These are phyloP conservation scores for Parazoanthus atlanticus DNA, from an alignment of 92 coral and sea anemone species.

Conservation along the genomic window DNA sequence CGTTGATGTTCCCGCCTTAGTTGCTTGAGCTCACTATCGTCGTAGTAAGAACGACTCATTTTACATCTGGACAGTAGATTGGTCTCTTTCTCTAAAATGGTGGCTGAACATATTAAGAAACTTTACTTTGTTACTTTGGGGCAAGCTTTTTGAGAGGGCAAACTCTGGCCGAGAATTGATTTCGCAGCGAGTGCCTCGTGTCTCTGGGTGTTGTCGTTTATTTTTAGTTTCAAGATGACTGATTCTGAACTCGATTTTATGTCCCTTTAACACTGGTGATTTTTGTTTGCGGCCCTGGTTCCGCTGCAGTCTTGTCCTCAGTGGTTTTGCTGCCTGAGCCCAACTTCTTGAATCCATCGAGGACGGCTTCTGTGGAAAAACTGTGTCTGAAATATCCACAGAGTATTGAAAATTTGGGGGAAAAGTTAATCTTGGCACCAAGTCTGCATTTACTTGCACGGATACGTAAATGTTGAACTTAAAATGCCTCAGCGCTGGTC, in stretches of 20 bases:
- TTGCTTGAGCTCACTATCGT: no score
- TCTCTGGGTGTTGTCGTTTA: slow-evolving; percentile 19
- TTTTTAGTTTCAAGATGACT: not conserved
- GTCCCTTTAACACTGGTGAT: not conserved
- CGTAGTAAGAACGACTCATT: no score
- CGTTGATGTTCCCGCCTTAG: no score
- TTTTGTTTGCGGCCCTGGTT: not conserved
- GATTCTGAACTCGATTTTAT: not conserved
- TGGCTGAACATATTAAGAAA: not conserved
- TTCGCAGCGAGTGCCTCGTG: slow-evolving; percentile 48
- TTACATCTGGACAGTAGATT: not conserved
- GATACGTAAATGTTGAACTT: not conserved
- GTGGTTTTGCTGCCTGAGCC: no score
- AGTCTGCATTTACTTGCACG: not conserved
- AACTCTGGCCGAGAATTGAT: slow-evolving; percentile 37
- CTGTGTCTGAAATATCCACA: not conserved
- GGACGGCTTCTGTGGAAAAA: not conserved
- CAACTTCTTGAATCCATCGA: no score
- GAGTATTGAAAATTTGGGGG: not conserved
- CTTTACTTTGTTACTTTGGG: not conserved
- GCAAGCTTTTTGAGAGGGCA: not conserved
- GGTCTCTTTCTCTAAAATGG: not conserved
- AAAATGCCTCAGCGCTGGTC: not conserved
- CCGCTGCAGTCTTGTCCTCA: no score
- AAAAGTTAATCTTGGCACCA: not conserved